Percentiles rank a stretch among this genome's conserved stretches.
Conservation (phyloP, 1,140 invertebrate genomes). For the Diachasma alloeum region DNA sequence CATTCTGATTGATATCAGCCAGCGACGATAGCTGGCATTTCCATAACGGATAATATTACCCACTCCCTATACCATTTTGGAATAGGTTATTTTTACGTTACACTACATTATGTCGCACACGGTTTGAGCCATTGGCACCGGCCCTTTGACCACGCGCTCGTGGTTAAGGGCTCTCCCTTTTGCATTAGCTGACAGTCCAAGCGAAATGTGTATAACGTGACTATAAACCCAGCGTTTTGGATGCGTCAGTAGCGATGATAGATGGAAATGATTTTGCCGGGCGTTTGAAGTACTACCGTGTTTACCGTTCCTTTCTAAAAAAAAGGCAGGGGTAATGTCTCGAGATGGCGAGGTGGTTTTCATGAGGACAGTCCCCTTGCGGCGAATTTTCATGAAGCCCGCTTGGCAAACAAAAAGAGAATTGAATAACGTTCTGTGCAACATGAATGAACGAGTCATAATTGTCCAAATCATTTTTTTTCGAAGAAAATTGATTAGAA, state of each 20-base stretch:
- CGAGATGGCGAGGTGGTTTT: too few species aligned
- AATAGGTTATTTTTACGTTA: neutral
- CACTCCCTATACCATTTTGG: neutral
- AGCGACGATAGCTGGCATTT: neutral
- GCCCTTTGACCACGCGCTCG: constrained; percentile 36
- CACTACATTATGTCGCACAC: neutral
- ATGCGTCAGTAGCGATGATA: constrained; percentile 44
- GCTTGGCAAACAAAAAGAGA: too few species aligned
- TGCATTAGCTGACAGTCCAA: neutral
- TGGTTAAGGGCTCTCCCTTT: constrained; percentile 28
- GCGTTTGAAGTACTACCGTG: constrained; percentile 22
- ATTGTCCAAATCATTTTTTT: too few species aligned
- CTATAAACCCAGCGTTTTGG: constrained; percentile 2
- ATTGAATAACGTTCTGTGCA: too few species aligned
- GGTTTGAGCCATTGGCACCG: constrained; percentile 32
- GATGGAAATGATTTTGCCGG: constrained; percentile 55
- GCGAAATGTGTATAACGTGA: neutral
- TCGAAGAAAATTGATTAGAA: too few species aligned
- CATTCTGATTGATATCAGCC: neutral
- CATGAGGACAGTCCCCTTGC: too few species aligned
- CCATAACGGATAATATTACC: neutral
- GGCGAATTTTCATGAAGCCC: too few species aligned
- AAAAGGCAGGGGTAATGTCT: too few species aligned
- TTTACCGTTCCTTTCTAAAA: too few species aligned
- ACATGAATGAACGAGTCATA: too few species aligned